Evolutionary conservation across 2,797 vertebrate genomes (phyloP).

Genomic region (Tadarida brasiliensis): DNA sequence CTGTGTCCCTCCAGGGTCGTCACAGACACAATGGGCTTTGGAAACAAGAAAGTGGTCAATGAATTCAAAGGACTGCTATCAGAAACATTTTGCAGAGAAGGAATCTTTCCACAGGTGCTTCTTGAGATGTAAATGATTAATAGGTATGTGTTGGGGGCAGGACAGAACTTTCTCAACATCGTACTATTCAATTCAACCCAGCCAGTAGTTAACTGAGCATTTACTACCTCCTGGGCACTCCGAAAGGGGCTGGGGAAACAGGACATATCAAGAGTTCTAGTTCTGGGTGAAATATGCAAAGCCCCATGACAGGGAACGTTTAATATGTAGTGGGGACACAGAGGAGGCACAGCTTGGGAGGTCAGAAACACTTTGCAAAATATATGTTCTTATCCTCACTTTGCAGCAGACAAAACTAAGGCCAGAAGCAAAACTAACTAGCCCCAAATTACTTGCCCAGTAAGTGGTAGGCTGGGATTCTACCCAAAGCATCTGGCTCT

Average conservation of each 20-base stretch:
- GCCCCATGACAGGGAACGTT: not conserved
- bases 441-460: not conserved
- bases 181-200: not conserved
- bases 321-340: not conserved
- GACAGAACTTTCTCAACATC: not conserved
- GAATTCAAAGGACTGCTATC: not conserved
- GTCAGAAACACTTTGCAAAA: conserved; percentile 17
- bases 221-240: not conserved
- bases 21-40: not conserved
- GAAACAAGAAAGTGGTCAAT: not conserved
- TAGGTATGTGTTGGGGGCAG: not conserved
- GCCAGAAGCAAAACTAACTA: not conserved
- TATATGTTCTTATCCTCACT: not conserved
- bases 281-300: not conserved
- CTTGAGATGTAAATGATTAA: not conserved
- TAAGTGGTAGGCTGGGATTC: not conserved
- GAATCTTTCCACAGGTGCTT: not conserved
- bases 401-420: not conserved
- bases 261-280: not conserved
- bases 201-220: not conserved
- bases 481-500: not conserved
- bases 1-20: not conserved
- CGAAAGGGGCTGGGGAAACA: not conserved
- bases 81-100: not conserved
- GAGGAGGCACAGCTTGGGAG: not conserved